Evolutionary conservation across 2,797 vertebrate species (phyloP).

Genomic region (Echiichthys vipera): DNA sequence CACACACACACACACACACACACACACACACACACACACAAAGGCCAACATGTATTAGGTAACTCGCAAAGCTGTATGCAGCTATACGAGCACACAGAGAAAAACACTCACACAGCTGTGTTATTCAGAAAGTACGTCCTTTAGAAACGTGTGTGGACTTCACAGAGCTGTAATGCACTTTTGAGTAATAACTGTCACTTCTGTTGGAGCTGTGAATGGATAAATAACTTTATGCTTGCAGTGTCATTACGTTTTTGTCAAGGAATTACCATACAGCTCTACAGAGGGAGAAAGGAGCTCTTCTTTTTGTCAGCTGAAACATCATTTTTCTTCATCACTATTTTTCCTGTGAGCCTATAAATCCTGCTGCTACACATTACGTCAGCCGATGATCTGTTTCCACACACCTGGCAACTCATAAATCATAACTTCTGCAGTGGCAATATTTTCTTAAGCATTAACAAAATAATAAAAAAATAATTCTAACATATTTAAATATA

Average conservation of each 20-base stretch:
- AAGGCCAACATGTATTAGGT: background rate
- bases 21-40: too few relatives aligned
- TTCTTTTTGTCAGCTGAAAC: background rate
- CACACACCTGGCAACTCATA: conserved; percentile 26
- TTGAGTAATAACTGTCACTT: conserved; percentile 30
- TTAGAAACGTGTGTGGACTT: conserved; percentile 20
- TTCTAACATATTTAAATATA: background rate
- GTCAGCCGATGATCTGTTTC: conserved; percentile 7
- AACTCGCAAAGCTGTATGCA: background rate
- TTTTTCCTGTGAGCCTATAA: conserved; percentile 21
- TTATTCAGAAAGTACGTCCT: conserved; percentile 11
- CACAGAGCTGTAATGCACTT: conserved; percentile 10
- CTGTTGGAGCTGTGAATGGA: conserved; percentile 6
- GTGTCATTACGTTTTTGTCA: conserved; percentile 17
- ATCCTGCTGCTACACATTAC: conserved; percentile 7
- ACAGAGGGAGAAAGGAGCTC: background rate
- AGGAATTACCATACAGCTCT: conserved; percentile 4
- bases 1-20: too few relatives aligned
- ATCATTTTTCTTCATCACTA: background rate
- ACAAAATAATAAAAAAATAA: background rate
- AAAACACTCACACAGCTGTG: conserved; percentile 33
- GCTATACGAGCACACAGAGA: background rate
- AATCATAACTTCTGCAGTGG: background rate
- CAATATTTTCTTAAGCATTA: background rate
- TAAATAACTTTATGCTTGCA: background rate